Base-by-base conservation (phyloP, 2,888 invertebrate genomes). In the Parnassius apollo region DNA sequence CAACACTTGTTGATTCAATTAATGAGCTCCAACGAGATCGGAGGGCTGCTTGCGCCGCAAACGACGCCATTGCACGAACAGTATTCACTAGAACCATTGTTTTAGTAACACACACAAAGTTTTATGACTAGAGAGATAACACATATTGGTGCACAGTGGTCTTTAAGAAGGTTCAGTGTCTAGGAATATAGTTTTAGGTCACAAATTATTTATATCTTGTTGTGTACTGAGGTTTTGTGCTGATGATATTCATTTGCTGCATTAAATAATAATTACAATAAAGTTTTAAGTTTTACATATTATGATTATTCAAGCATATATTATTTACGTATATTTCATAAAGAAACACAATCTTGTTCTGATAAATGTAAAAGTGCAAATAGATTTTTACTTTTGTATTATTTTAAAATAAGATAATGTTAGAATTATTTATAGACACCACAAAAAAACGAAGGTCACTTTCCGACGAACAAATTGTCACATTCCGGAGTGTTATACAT, bases 1-100 rank as follows among this genome's bases (percentile, higher is more conserved):
- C 94, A 67, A 95, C 93, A 70, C 93, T 93, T 68, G 94, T 94
- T 57, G 94, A 94, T 80, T 95, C 95, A 71, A 95, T 94, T 76
- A 95, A 91, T 68, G 95, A 95, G 75, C 94, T 94, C 95, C 95
- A 95, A 71, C 94, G 94, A 49, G 95, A 94, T 70, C 95, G 92
- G 68, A 95, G 87, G 61, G 95, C 95, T 61, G 95, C 94, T 77
- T 95, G 94, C 71, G 94, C 94, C 71, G 94, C 93, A 73, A 95
- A 95, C 74, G 94, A 94, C 74, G 95, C 95, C 95, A 95, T 95
- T 42, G 67, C 80, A 64, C 82, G 81, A 42, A 82, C 69, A 70
- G 77, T 74, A 71, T 78, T 80, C 75, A 82, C 85, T 85, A 88
- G 66, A 86, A 88, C 74, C 88, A 89, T 86, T 74, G 61, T 77